Evolutionary conservation across 2,113 vertebrate species (phyloP).

Genomic region (Glaucidium brasilianum): DNA sequence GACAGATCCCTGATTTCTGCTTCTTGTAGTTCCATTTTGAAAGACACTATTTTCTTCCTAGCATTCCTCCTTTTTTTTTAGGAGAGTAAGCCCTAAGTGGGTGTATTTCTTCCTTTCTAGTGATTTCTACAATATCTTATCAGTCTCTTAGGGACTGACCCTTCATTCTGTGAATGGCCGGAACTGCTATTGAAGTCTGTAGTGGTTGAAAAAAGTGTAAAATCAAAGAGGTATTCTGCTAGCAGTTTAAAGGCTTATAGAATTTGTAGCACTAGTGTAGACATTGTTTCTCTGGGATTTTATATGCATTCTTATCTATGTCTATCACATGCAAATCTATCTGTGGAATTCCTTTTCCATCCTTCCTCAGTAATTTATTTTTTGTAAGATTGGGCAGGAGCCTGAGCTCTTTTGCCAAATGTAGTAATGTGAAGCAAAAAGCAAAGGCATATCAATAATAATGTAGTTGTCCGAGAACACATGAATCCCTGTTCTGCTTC

Average conservation of each 20-base stretch:
- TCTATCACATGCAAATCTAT: neutral
- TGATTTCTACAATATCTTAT: neutral
- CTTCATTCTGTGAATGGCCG: neutral
- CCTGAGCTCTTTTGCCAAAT: neutral
- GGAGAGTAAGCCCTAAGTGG: neutral
- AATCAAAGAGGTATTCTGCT: neutral
- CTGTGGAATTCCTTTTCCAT: neutral
- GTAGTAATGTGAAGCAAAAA: neutral
- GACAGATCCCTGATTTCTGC: neutral
- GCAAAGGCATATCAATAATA: neutral
- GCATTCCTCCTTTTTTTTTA: neutral
- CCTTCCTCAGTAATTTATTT: neutral
- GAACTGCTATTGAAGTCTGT: neutral
- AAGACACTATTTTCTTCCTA: neutral
- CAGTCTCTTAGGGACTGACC: neutral
- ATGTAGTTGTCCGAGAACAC: neutral
- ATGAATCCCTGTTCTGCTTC: neutral
- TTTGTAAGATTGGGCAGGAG: neutral
- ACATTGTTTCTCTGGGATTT: neutral
- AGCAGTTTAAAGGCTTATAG: neutral
- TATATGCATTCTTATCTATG: neutral
- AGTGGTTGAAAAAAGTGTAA: neutral
- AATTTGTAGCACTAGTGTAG: neutral
- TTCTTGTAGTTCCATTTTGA: neutral
- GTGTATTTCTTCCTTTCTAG: neutral